Base-by-base conservation (phyloP, 2,888 invertebrate species). In the Xestia sexstrigata region DNA sequence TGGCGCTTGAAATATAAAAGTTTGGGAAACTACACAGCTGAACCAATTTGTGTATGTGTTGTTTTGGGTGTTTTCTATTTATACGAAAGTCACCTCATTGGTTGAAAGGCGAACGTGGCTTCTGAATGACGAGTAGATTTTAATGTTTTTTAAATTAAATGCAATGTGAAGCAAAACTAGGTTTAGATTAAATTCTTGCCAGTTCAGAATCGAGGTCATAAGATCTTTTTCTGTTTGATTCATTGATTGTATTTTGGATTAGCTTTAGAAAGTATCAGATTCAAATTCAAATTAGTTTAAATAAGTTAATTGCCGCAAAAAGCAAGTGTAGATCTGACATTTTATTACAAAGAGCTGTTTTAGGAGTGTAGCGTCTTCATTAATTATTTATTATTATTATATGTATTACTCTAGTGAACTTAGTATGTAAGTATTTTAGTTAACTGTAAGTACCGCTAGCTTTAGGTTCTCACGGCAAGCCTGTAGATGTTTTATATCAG, bases 1-100 rank as follows among this genome's bases (percentile, higher is more conserved):
- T 80, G 66, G 68, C 65, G 89, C 77, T 69, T 70, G 71, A 81
- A 74, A 89, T 76, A 89, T 79, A 82, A 85, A 89, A 87, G 82
- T 87, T 87, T 47, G 52, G 52, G 8, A 35, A 76, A 80, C 78
- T 58, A 80, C 70, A 76, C 74, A 81, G 81, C 75, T 80, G 78
- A 82, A 85, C 77, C 69, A 77, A 77, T 88, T 81, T 81, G 60
- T 65, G 55, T 78, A 70, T 87, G 74, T 77, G 78, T 85, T 86
- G 70, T 78, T 75, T 70, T 73, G n/a, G 26, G 70, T 68, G 70
- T 72, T 82, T 77, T 74, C 52, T 47, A 52, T 74, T 47, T 62
- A 66, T 42, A 42, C 6, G 39, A 52, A 67, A 74, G 60, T 67
- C 47, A 60, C 45, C 35, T 84, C 39, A 80, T 63, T 60, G 17